phyloP scores from a whole-genome alignment of 2,888 invertebrate species.

The Drosophila colorata region DNA sequence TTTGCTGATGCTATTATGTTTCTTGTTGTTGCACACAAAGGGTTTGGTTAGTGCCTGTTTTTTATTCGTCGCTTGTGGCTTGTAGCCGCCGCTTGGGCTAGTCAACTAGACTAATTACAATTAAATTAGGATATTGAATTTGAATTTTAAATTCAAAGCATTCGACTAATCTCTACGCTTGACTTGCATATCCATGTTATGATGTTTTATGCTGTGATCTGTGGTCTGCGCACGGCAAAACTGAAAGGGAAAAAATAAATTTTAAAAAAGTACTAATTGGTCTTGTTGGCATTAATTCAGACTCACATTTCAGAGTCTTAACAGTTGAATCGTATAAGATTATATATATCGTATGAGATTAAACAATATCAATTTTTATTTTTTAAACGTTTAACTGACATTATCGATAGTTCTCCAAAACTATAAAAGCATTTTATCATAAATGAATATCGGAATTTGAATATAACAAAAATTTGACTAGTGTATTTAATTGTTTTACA shows the following conservation, averaged over 20 bases:
- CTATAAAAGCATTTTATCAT: too few species aligned
- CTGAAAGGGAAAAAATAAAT: slow-evolving; percentile 17
- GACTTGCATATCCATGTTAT: slow-evolving; percentile 63
- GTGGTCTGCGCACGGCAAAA: slow-evolving; percentile 26
- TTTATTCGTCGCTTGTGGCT: slow-evolving; percentile 44
- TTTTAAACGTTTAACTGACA: neutral
- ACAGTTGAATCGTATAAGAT: neutral
- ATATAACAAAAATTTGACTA: too few species aligned
- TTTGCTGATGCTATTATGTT: neutral
- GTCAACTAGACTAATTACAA: slow-evolving; percentile 60
- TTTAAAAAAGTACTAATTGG: neutral
- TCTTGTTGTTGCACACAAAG: slow-evolving; percentile 9
- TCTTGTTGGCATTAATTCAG: neutral
- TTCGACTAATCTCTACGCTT: slow-evolving; percentile 60
- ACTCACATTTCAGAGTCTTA: neutral
- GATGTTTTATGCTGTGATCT: slow-evolving; percentile 26
- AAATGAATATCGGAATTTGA: too few species aligned
- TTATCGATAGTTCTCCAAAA: slow-evolving; percentile 10
- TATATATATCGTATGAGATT: too few species aligned
- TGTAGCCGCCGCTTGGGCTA: slow-evolving; percentile 59
- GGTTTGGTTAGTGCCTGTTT: slow-evolving; percentile 5
- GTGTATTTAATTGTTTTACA: slow-evolving; percentile 15
- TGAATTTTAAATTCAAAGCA: slow-evolving; percentile 79
- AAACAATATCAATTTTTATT: too few species aligned
- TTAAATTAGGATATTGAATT: slow-evolving; percentile 75